Percentiles rank a stretch among this genome's conserved stretches.
Conservation (phyloP, 1,140 invertebrate genomes). For the Pachyrhynchus sulphureomaculatus region DNA sequence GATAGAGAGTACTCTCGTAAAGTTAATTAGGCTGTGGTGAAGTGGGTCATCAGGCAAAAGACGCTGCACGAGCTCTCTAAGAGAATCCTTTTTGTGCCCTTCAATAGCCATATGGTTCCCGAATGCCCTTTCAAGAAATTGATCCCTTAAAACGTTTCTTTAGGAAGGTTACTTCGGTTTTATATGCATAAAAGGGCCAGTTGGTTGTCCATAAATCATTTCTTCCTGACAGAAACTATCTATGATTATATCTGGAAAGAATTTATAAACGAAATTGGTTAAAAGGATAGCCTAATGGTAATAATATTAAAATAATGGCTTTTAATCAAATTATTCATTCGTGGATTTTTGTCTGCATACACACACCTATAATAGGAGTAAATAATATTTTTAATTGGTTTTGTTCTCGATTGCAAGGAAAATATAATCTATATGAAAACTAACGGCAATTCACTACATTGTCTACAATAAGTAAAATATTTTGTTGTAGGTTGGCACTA, state of each 20-base stretch:
- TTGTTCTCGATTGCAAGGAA: too few species aligned
- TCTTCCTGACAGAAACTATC: constrained; percentile 15
- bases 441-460: too few species aligned
- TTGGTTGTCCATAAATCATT: constrained; percentile 11
- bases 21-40: constrained; percentile 25
- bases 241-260: not conserved
- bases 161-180: constrained; percentile 19
- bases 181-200: constrained; percentile 19
- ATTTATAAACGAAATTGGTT: not conserved
- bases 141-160: constrained; percentile 13
- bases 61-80: constrained; percentile 4
- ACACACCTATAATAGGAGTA: too few species aligned
- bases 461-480: too few species aligned
- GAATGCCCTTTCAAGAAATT: constrained; percentile 20
- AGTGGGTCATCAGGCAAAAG: constrained; percentile 19
- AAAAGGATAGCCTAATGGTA: too few species aligned
- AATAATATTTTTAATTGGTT: too few species aligned
- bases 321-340: too few species aligned
- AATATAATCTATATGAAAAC: too few species aligned
- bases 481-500: too few species aligned
- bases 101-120: constrained; percentile 10
- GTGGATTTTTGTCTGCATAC: too few species aligned
- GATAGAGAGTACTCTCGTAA: not conserved
- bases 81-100: constrained; percentile 11
- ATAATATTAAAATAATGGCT: not conserved